Evolutionary conservation across 2,888 invertebrate species (phyloP).

Genomic region (Gastracanthus pulcherrimus): DNA sequence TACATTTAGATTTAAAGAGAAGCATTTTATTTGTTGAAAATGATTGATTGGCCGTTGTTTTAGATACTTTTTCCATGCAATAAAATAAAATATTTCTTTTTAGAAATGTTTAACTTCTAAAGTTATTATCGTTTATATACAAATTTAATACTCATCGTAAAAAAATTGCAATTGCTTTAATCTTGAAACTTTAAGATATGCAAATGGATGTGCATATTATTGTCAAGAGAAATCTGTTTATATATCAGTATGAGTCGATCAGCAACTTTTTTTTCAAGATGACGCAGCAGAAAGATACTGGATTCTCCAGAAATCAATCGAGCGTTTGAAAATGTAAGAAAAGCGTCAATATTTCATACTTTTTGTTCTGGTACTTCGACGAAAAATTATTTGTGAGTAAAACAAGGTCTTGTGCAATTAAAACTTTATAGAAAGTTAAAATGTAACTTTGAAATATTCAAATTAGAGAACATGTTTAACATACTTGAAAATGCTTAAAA

Average conservation of each 20-base stretch:
- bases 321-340: constrained; percentile 2
- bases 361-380: constrained; percentile 16
- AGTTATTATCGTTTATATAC: neutral
- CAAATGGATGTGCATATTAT: neutral
- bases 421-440: no score
- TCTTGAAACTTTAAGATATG: neutral
- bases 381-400: constrained; percentile 20
- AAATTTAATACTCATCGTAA: neutral
- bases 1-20: no score
- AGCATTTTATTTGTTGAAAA: no score
- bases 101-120: no score
- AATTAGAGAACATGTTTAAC: no score
- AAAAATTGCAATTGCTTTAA: neutral
- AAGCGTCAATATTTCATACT: constrained; percentile 1
- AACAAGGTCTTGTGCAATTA: neutral
- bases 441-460: no score
- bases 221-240: neutral
- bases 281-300: neutral
- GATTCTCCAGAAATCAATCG: neutral
- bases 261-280: constrained; percentile 1
- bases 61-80: no score
- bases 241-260: neutral
- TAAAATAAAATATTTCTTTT: no score
- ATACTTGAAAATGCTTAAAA: neutral
- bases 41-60: no score